Percentiles rank a stretch among this genome's conserved stretches.
Conservation (phyloP, 2,888 invertebrate species). For the Pedicia rivosa region DNA sequence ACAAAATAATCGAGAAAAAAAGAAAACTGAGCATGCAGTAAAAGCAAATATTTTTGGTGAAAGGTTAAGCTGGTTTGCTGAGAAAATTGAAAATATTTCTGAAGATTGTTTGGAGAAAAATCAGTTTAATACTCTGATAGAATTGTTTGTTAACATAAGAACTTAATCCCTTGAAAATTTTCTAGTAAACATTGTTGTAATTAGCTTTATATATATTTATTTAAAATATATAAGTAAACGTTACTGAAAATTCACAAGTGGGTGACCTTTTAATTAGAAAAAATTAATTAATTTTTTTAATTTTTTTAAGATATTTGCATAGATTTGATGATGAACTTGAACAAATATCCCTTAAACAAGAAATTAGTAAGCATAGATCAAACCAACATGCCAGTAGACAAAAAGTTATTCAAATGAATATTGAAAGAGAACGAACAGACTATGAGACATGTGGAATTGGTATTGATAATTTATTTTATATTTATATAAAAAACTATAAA, state of each 20-base stretch:
- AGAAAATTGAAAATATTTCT: conserved; percentile 37
- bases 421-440: conserved; percentile 56
- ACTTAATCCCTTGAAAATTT: no score
- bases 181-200: no score
- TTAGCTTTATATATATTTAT: no score
- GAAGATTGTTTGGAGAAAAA: conserved; percentile 41
- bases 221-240: no score
- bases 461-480: conserved; percentile 60
- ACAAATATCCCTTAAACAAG: conserved; percentile 63
- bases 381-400: conserved; percentile 68
- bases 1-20: conserved; percentile 38
- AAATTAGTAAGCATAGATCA: conserved; percentile 46
- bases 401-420: conserved; percentile 59
- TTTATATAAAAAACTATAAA: no score
- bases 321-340: conserved; percentile 63
- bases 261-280: no score
- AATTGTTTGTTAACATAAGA: conserved; percentile 9
- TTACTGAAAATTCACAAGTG: no score
- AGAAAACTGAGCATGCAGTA: conserved; percentile 46
- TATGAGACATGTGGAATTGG: conserved; percentile 65
- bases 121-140: conserved; percentile 21
- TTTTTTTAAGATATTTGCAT: conserved; percentile 35
- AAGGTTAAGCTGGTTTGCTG: conserved; percentile 63
- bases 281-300: no score
- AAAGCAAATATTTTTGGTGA: conserved; percentile 61